Evolutionary conservation across 53 echinoderm and acorn worm genomes (phyloP), one percentile per base, ranked within the genome.

Genomic region (Astropecten irregularis): DNA sequence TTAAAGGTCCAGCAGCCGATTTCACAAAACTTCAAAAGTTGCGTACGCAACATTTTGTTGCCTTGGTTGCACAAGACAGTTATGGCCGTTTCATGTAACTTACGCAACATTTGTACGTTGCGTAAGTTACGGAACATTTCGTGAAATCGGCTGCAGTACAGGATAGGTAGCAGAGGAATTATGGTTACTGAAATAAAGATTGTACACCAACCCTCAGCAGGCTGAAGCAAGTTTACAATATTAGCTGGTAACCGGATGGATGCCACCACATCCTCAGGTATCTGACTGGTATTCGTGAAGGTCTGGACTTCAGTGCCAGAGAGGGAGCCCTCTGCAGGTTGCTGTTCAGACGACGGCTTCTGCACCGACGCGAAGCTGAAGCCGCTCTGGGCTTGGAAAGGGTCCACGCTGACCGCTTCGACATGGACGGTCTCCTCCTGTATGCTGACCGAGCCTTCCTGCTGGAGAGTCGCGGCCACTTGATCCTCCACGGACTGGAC

Each of bases 401-500:
- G 18, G 44, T 68, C 40, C 26, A 38, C 18, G 26, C 40, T 68
- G 20, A 42, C 68, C 44, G 68, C 68, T 28, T 42, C 27, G 44
- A 68, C 68, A 2, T 40, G 68, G 7, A 68, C 14, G 68, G 40
- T 21, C n/a, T 68, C 68, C 68, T 68, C 2, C 22, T 39, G 42
- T 40, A 68, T 68, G 40, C 68, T 68, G 20, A 68, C 19, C 22
- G 23, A 2, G 30, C 69, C 48, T 31, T 69, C 49, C 18, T 69
- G 69, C 3, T n/a, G 47, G 4, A 69, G 38, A 9, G 68, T 83
- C 23, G 55, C 26, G 15, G 68, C 51, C 0, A 83, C 83, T 25
- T 83, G 83, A 37, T 39, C 68, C 46, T 83, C 68, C 14, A 83
- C 28, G 35, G 83, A 83, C n/a, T n/a, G n/a, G n/a, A n/a, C n/a